These are phyloP conservation scores for Poecilus cupreus DNA, from an alignment of 2,888 invertebrate species.

Conservation along the genomic window DNA sequence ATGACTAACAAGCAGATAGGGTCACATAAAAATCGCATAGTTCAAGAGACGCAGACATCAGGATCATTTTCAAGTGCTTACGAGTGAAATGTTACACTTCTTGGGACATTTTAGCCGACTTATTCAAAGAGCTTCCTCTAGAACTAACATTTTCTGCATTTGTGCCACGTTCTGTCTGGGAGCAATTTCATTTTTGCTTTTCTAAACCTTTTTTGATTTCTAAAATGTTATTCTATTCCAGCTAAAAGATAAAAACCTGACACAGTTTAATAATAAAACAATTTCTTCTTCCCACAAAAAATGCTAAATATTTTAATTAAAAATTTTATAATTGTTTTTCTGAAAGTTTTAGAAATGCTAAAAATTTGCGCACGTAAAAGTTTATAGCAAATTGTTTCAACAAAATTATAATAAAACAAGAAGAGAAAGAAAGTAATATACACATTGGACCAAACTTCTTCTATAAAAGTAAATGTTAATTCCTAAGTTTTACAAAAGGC, in stretches of 20 bases:
- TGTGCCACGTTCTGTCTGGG: background rate
- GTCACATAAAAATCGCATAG: background rate
- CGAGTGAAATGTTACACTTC: background rate
- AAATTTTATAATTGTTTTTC: background rate
- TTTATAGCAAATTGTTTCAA: too few relatives aligned
- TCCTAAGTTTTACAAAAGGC: too few relatives aligned
- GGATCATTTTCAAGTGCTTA: background rate
- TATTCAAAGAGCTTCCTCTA: too few relatives aligned
- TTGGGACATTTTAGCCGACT: too few relatives aligned
- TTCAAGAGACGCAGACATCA: background rate
- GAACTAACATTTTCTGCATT: background rate
- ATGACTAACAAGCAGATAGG: too few relatives aligned
- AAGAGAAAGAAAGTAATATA: too few relatives aligned
- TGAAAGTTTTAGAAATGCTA: background rate
- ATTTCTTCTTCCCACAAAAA: background rate
- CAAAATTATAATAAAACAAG: too few relatives aligned
- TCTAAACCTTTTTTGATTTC: background rate
- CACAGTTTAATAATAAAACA: background rate
- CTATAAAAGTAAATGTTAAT: too few relatives aligned
- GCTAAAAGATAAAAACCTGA: background rate
- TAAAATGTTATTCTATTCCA: background rate
- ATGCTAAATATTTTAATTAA: background rate
- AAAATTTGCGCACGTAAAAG: background rate
- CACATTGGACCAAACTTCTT: too few relatives aligned
- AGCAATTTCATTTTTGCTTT: background rate